Conservation (phyloP, 2,888 invertebrate genomes). For the Caenorhabditis sp. region DNA sequence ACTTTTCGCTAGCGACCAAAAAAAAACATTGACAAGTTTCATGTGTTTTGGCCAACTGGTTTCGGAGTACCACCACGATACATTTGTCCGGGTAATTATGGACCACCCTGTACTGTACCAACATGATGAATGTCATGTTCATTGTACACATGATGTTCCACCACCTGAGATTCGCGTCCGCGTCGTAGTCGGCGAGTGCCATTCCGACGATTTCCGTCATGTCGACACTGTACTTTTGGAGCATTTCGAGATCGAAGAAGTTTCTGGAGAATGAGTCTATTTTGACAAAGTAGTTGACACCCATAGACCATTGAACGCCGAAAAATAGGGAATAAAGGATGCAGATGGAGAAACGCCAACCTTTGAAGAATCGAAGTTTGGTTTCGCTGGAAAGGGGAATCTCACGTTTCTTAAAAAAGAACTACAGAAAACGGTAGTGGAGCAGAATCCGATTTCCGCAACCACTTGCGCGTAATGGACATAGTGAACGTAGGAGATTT, state of each 20-base stretch:
- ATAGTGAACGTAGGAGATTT: not conserved
- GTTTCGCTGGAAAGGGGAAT: not conserved
- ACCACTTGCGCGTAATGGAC: not conserved
- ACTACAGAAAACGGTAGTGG: not conserved
- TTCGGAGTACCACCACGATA: too few species aligned
- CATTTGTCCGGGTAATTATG: too few species aligned
- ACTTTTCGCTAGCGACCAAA: too few species aligned
- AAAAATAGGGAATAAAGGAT: not conserved
- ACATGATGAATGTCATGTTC: not conserved
- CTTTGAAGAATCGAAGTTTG: slow-evolving; percentile 12
- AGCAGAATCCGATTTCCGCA: slow-evolving; percentile 11
- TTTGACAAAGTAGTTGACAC: not conserved
- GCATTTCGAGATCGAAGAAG: too few species aligned
- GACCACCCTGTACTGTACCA: too few species aligned
- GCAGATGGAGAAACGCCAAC: not conserved
- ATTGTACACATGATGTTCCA: not conserved
- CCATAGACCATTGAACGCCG: not conserved
- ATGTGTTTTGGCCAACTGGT: too few species aligned
- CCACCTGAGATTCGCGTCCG: not conserved
- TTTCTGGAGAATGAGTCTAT: too few species aligned
- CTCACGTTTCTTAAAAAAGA: not conserved
- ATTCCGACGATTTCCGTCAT: not conserved
- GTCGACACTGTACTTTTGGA: not conserved
- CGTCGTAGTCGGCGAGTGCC: not conserved
- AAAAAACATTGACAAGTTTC: too few species aligned